phyloP scores from a whole-genome alignment of 2,888 invertebrate species.

The Caenorhabditis zanzibari region DNA sequence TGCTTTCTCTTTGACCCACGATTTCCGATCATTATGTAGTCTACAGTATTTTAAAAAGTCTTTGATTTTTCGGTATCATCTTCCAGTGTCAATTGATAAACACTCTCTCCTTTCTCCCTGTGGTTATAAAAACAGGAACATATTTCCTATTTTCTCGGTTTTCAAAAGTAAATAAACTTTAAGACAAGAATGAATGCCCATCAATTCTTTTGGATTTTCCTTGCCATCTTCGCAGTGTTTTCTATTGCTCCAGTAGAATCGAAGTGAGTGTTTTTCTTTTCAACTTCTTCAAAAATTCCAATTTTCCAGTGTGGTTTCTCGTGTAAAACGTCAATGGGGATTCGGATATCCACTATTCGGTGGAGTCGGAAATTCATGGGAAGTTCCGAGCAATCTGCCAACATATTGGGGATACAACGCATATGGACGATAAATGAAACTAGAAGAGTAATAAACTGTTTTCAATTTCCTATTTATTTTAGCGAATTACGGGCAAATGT shows the following conservation, averaged over 20 bases:
- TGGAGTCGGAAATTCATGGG: conserved; percentile 60
- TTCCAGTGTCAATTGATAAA: conserved; percentile 19
- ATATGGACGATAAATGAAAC: conserved; percentile 25
- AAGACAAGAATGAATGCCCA: conserved; percentile 17
- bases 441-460: background rate
- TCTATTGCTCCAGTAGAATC: background rate
- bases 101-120: conserved; percentile 8
- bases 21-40: conserved; percentile 40
- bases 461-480: too few relatives aligned
- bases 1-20: conserved; percentile 19
- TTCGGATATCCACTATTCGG: conserved; percentile 65
- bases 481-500: too few relatives aligned
- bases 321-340: conserved; percentile 65
- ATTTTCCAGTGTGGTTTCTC: conserved; percentile 32
- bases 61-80: conserved; percentile 14
- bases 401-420: conserved; percentile 54
- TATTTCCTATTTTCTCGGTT: background rate
- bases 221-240: conserved; percentile 7
- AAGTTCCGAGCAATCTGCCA: conserved; percentile 43
- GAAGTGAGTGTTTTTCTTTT: conserved; percentile 13
- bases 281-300: too few relatives aligned
- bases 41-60: conserved; percentile 39
- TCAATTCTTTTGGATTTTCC: conserved; percentile 11
- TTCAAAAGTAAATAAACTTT: background rate
- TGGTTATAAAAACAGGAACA: conserved; percentile 22